Base-by-base conservation (phyloP, 2,888 invertebrate species). In the Caenorhabditis becei region DNA sequence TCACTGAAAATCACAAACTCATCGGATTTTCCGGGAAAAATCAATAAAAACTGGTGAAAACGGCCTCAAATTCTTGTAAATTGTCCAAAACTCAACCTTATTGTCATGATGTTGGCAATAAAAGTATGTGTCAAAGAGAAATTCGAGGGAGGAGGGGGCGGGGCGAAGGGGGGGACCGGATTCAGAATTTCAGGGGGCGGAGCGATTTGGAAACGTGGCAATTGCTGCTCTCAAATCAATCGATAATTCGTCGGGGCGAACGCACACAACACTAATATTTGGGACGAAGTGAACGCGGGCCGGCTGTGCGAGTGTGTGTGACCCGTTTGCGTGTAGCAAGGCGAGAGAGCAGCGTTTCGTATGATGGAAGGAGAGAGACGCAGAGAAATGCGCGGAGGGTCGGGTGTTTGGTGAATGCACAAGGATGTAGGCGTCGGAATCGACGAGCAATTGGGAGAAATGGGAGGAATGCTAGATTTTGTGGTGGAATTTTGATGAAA, bases 41-140 rank as follows among this genome's bases (percentile, higher is more conserved):
- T 32, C n/a, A 20, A n/a, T n/a, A n/a, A 41, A 14, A 41, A 11
- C 14, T 14, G 11, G 41, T 14, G 8, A 7, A 41, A 14, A 11
- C 41, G 14, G 11, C 41, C 41, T 11, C 2, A 41, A 41, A 41
- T 11, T 41, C 5, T 14, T 11, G 14, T 41, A 41, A 59, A n/a
- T n/a, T n/a, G n/a, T n/a, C n/a, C 24, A 65, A 10, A 69, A 69
- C 69, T 69, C 69, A 69, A 69, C 69, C 59, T 69, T 44, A 28
- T 24, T 56, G n/a, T 58, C 35, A 47, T 47, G 44, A 67, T 44
- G 44, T 20, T 53, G 56, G 44, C 28, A 41, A 61, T n/a, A 47
- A 61, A n/a, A n/a, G n/a, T n/a, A n/a, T n/a, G n/a, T n/a, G n/a
- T 7, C 16, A 5, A 8, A 20, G 28, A 11, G 14, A 49, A 62